phyloP scores from a whole-genome alignment of 2,888 invertebrate genomes.

The Drosophila eohydei region DNA sequence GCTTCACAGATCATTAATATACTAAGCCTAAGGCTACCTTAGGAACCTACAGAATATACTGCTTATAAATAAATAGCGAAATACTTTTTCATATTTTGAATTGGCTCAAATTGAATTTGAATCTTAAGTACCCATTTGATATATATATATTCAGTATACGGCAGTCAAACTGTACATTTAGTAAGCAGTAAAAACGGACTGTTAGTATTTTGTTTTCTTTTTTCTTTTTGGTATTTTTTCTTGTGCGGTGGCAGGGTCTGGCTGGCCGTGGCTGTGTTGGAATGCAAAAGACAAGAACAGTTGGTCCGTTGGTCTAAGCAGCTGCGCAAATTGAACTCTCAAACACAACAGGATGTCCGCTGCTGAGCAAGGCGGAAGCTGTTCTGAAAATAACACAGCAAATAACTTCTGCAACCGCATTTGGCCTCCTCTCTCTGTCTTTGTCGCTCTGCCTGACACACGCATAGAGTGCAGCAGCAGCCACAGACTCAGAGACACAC shows the following conservation, averaged over 20 bases:
- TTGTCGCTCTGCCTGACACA: constrained; percentile 1
- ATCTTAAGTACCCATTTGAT: background rate
- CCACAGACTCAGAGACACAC: constrained; percentile 11
- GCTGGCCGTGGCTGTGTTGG: background rate
- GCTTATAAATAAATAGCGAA: no score
- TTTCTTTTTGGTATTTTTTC: background rate
- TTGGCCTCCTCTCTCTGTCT: constrained; percentile 49
- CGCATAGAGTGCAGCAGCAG: constrained; percentile 6
- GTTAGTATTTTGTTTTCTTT: background rate
- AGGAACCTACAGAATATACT: no score
- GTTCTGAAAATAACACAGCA: constrained; percentile 82
- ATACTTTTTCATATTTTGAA: background rate
- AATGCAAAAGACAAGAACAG: constrained; percentile 25
- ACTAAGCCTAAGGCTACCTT: no score
- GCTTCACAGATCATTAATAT: no score
- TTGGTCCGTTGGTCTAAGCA: constrained; percentile 45
- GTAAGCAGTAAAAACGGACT: background rate
- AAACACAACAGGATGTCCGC: constrained; percentile 76
- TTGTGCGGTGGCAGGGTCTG: constrained; percentile 6
- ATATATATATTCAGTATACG: background rate
- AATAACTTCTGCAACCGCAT: constrained; percentile 81
- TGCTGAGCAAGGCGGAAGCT: constrained; percentile 72
- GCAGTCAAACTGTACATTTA: constrained; percentile 33
- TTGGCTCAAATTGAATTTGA: background rate
- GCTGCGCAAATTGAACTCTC: constrained; percentile 74